Base-by-base conservation (phyloP, 2,113 vertebrate genomes). In the Labeo catla region DNA sequence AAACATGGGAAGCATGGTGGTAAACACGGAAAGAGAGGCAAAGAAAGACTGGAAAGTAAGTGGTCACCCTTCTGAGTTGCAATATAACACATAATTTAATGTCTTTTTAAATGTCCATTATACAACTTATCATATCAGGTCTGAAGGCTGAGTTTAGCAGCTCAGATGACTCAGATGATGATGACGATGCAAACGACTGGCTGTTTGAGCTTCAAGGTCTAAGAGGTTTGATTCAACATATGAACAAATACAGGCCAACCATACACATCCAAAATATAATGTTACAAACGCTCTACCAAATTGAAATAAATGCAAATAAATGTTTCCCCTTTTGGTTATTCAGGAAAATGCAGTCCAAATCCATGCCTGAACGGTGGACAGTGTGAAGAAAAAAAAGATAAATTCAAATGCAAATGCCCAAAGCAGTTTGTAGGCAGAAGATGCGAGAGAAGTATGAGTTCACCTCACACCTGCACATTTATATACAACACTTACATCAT, bases 331-430 rank as follows among this genome's bases (percentile, higher is more conserved):
- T 81, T 49, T 76, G 11, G 8, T 74, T 78, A 47, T 47, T 89
- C 7, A 95, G 95, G 93, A 16, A 12, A 1, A 1, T 95, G 95
- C 81, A 59, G 65, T 23, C 92, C 93, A 45, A 95, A 95, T 83
- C 94, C 94, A 76, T 95, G 95, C 59, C 77, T 47, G 2, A 91
- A 95, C 54, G 89, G 92, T 0, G 95, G 95, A 6, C 84, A 88
- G 19, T 95, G 95, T 90, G 76, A 92, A 23, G 36, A 81, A 36
- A 95, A 90, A 88, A 85, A 16, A 36, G 85, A 10, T 13, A 86
- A 50, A 28, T 92, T 89, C 74, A 89, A 93, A 85, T 95, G 95
- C 70, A 87, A 92, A 59, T 95, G 95, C 73, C 92, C 93, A 6
- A 84, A 49, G 84, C 87, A 76, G 8, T 95, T 88, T 84, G 86